Conservation (phyloP, 2,888 invertebrate genomes). For the Ophioninae sp. region DNA sequence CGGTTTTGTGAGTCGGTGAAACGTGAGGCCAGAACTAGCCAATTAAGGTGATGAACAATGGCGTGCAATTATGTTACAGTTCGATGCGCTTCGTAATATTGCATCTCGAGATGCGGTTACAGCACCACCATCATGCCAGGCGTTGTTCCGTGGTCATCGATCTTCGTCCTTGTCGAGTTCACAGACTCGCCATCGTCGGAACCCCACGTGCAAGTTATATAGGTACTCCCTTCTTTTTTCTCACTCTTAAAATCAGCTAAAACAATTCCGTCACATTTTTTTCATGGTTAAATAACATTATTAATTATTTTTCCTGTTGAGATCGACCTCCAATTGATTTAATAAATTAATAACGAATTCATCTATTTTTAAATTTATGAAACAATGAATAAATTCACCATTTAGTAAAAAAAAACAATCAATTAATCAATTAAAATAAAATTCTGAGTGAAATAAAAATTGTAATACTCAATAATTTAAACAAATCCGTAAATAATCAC, state of each 20-base stretch:
- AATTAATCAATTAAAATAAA: too few species aligned
- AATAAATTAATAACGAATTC: neutral
- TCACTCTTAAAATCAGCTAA: too few species aligned
- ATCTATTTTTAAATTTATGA: too few species aligned
- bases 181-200: conserved; percentile 2
- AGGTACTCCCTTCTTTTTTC: too few species aligned
- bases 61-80: conserved; percentile 58
- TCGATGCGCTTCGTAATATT: conserved; percentile 57
- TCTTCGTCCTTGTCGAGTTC: conserved; percentile 49
- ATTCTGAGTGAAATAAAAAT: too few species aligned
- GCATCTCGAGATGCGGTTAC: conserved; percentile 43
- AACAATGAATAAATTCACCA: too few species aligned
- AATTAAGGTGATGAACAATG: conserved; percentile 62
- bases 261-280: too few species aligned
- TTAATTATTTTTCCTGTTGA: neutral
- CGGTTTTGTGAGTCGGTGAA: too few species aligned
- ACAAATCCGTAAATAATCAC: too few species aligned
- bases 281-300: too few species aligned
- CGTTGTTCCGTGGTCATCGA: conserved; percentile 41
- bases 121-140: conserved; percentile 17
- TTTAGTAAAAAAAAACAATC: too few species aligned
- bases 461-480: too few species aligned
- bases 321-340: neutral
- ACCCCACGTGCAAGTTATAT: neutral
- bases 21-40: conserved; percentile 12